phyloP scores from a whole-genome alignment of 2,888 invertebrate species.

The Brenthis daphne region DNA sequence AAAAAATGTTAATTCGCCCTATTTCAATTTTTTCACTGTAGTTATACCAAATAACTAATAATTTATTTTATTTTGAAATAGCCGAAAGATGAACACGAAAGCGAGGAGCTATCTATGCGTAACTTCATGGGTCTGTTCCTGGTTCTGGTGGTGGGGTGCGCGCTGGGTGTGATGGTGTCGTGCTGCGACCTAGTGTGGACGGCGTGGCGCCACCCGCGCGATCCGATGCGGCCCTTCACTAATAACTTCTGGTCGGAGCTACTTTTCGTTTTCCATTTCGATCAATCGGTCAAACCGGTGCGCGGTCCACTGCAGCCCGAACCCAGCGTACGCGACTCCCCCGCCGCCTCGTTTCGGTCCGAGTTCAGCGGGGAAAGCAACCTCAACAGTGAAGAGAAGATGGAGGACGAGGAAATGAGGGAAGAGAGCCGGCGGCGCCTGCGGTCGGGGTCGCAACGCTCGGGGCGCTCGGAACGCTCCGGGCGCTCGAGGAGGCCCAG shows the following conservation, averaged over 20 bases:
- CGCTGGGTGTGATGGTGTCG: slow-evolving; percentile 84
- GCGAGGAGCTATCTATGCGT: slow-evolving; percentile 80
- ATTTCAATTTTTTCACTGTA: too few relatives aligned
- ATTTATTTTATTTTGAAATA: slow-evolving; percentile 39
- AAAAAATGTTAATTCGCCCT: too few relatives aligned
- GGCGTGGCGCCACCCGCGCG: slow-evolving; percentile 54
- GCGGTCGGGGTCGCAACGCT: slow-evolving; percentile 39
- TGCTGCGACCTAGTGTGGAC: slow-evolving; percentile 82
- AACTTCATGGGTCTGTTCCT: slow-evolving; percentile 92
- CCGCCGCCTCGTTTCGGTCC: slow-evolving; percentile 15
- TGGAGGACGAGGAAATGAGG: slow-evolving; percentile 11
- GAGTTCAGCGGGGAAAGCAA: slow-evolving; percentile 35
- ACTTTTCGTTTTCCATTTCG: slow-evolving; percentile 70
- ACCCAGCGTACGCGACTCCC: slow-evolving; percentile 23
- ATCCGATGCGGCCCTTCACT: slow-evolving; percentile 49
- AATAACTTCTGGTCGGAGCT: slow-evolving; percentile 60
- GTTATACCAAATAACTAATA: neutral
- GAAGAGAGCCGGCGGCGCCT: slow-evolving; percentile 33
- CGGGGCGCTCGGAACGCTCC: slow-evolving; percentile 40
- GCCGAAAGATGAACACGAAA: slow-evolving; percentile 59
- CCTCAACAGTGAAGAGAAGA: slow-evolving; percentile 14
- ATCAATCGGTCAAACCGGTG: slow-evolving; percentile 64
- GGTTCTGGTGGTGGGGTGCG: slow-evolving; percentile 86
- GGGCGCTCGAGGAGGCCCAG: slow-evolving; percentile 40
- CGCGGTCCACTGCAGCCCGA: slow-evolving; percentile 49